phyloP scores from a whole-genome alignment of 2,888 invertebrate genomes.

The Agapostemon virescens region DNA sequence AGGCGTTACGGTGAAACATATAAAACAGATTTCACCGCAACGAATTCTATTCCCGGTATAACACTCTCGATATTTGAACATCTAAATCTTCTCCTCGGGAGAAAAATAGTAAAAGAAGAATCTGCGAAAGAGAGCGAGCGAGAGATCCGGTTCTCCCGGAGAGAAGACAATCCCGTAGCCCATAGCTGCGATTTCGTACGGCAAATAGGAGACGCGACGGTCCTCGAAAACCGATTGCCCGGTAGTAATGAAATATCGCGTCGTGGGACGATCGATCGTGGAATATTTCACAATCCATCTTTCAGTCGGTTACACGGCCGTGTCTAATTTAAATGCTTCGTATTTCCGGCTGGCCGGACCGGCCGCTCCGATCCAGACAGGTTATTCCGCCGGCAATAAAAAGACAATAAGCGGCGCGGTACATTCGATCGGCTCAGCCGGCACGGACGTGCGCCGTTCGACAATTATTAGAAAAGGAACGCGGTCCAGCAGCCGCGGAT shows the following conservation, averaged over 20 bases:
- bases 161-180: constrained; percentile 6
- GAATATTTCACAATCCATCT: constrained; percentile 40
- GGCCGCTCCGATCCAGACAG: constrained; percentile 42
- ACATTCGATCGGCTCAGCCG: constrained; percentile 30
- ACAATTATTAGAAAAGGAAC: constrained; percentile 48
- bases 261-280: constrained; percentile 38
- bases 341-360: constrained; percentile 28
- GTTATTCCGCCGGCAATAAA: constrained; percentile 47
- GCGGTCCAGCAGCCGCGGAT: neutral
- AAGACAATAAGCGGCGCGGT: constrained; percentile 35
- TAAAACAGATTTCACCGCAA: neutral
- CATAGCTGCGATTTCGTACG: constrained; percentile 28
- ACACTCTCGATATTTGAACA: constrained; percentile 18
- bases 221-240: constrained; percentile 41
- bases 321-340: constrained; percentile 52
- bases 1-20: neutral
- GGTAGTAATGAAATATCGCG: constrained; percentile 52
- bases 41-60: constrained; percentile 10
- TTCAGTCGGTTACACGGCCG: constrained; percentile 44
- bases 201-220: constrained; percentile 43
- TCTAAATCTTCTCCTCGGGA: constrained; percentile 1
- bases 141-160: neutral
- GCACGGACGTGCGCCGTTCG: constrained; percentile 19
- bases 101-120: neutral
- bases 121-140: neutral